Conservation (phyloP, 2,113 vertebrate species). For the Pelecanoides urinatrix region DNA sequence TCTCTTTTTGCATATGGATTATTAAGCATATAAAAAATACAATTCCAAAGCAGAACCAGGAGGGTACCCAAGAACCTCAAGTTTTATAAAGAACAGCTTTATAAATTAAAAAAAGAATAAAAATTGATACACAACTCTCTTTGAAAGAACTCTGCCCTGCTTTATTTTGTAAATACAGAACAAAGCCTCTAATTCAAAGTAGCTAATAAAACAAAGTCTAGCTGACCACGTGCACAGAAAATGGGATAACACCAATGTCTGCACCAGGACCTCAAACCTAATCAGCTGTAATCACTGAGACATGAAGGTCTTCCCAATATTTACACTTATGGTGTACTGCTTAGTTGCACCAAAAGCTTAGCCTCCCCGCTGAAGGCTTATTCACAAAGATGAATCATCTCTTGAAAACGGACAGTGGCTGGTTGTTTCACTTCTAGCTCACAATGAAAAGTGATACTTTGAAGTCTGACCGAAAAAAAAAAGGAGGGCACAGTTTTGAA, state of each 20-base stretch:
- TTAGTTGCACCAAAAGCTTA: not conserved
- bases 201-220: not conserved
- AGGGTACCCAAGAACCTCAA: not conserved
- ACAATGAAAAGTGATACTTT: not conserved
- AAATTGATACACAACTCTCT: not conserved
- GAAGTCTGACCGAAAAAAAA: not conserved
- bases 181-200: not conserved
- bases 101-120: not conserved
- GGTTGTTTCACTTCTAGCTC: not conserved
- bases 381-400: not conserved
- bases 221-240: not conserved
- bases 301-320: not conserved
- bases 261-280: not conserved
- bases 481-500: not conserved
- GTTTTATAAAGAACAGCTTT: not conserved
- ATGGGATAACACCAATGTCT: not conserved
- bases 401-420: not conserved
- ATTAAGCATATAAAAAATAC: not conserved
- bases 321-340: not conserved
- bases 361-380: not conserved
- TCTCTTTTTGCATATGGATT: not conserved
- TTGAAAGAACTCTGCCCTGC: not conserved
- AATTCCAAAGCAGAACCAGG: not conserved
- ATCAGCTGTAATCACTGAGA: not conserved
- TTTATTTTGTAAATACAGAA: not conserved